A percentile compares a stretch with the other conserved stretches of the same genome.
Evolutionary conservation across 2,888 invertebrate genomes (phyloP).

Genomic region (Danaus chrysippus): DNA sequence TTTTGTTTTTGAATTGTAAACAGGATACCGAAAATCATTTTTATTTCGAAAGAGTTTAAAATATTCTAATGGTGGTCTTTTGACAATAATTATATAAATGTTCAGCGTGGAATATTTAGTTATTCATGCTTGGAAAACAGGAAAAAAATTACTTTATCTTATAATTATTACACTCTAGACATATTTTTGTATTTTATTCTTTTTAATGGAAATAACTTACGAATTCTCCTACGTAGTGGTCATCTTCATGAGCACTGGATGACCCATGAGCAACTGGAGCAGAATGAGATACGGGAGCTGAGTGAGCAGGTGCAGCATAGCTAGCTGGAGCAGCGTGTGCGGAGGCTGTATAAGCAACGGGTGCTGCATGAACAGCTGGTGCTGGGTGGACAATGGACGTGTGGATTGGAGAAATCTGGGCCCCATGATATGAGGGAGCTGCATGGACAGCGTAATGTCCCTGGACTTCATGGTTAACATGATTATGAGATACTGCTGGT

Average conservation of each 20-base stretch:
- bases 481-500: constrained; percentile 71
- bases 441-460: constrained; percentile 50
- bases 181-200: background rate
- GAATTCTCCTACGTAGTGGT: constrained; percentile 70
- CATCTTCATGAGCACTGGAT: constrained; percentile 47
- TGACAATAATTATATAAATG: too few species aligned
- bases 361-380: constrained; percentile 39
- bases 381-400: constrained; percentile 36
- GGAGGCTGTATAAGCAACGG: constrained; percentile 33
- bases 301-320: constrained; percentile 35
- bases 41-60: too few species aligned
- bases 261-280: constrained; percentile 42
- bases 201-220: constrained; percentile 43
- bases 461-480: constrained; percentile 58
- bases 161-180: background rate
- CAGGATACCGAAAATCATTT: too few species aligned
- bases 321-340: constrained; percentile 36
- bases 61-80: too few species aligned
- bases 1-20: too few species aligned
- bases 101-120: too few species aligned
- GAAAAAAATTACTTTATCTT: too few species aligned
- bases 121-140: too few species aligned
- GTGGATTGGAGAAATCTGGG: constrained; percentile 40
- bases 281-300: constrained; percentile 38
- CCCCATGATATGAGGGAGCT: constrained; percentile 38